A percentile compares a stretch with the other conserved stretches of the same genome.
phyloP scores from a whole-genome alignment of 2,888 invertebrate species.

The Nudaria mundana region DNA sequence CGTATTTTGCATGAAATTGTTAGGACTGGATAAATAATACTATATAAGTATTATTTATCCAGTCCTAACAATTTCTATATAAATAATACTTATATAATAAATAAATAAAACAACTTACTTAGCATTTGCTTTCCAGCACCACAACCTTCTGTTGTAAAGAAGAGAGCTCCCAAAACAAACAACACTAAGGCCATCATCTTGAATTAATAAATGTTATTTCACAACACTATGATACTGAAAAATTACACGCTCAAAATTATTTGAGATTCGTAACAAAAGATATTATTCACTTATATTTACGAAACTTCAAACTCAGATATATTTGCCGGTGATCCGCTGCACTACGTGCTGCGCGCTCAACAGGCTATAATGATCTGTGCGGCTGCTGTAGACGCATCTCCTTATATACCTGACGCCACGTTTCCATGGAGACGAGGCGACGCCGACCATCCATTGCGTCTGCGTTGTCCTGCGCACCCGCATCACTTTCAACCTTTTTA shows the following conservation, averaged over 20 bases:
- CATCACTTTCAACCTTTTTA: too few species aligned
- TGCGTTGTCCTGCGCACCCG: constrained; percentile 32
- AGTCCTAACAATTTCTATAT: too few species aligned
- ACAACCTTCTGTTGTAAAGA: constrained; percentile 72
- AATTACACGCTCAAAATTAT: constrained; percentile 57
- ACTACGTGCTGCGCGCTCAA: constrained; percentile 76
- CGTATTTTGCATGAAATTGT: too few species aligned
- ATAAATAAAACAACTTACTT: constrained; percentile 56
- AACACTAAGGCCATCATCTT: constrained; percentile 78
- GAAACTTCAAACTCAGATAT: constrained; percentile 70
- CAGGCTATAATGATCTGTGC: constrained; percentile 68
- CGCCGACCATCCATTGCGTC: constrained; percentile 58
- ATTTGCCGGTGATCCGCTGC: constrained; percentile 73
- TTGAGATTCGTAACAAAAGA: constrained; percentile 79
- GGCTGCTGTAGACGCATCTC: constrained; percentile 43
- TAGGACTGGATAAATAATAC: too few species aligned
- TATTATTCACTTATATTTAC: constrained; percentile 70
- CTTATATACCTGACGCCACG: constrained; percentile 62
- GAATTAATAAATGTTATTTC: constrained; percentile 51
- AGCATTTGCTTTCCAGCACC: constrained; percentile 70
- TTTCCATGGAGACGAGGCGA: constrained; percentile 71
- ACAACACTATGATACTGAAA: constrained; percentile 72
- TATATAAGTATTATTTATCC: too few species aligned
- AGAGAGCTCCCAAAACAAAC: constrained; percentile 73
- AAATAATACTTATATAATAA: neutral